These are phyloP conservation scores for Camponotus pennsylvanicus DNA, from an alignment of 1,140 invertebrate genomes.

Conservation along the genomic window DNA sequence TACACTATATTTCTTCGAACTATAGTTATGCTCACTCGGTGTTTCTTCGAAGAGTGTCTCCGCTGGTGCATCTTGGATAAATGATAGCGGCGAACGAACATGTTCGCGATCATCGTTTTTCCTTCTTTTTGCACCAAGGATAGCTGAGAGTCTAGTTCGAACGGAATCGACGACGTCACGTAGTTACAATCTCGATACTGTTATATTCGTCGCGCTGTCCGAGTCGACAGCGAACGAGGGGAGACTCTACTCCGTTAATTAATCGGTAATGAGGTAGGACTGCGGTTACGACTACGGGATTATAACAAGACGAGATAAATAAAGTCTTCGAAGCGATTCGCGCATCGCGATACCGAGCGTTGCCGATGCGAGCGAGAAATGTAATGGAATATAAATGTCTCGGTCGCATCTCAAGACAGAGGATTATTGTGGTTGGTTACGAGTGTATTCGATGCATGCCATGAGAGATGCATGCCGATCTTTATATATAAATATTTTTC, in stretches of 20 bases:
- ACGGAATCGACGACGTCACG: conserved; percentile 12
- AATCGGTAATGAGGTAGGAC: conserved; percentile 77
- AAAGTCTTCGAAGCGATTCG: conserved; percentile 43
- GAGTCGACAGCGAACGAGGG: conserved; percentile 42
- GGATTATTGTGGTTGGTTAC: background rate
- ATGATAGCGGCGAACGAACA: background rate
- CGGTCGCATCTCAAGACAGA: background rate
- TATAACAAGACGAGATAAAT: conserved; percentile 65
- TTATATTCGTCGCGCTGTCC: conserved; percentile 53
- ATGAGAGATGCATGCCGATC: conserved; percentile 9
- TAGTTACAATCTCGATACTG: conserved; percentile 43
- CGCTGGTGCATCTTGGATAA: conserved; percentile 16
- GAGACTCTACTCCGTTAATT: conserved; percentile 75
- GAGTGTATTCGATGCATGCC: conserved; percentile 24
- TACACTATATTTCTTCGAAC: too few species aligned
- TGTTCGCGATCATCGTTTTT: background rate
- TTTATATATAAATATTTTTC: conserved; percentile 11
- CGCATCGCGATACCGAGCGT: conserved; percentile 2
- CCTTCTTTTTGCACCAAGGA: background rate
- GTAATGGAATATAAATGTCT: conserved; percentile 74
- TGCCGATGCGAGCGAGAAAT: background rate
- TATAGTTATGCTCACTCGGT: background rate
- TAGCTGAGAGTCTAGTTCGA: conserved; percentile 28
- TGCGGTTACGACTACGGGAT: conserved; percentile 31
- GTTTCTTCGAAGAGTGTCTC: background rate